A percentile compares a stretch with the other conserved stretches of the same genome.
These are phyloP conservation scores for Notothenia rossii DNA, from an alignment of 2,113 vertebrate species.

Conservation along the genomic window DNA sequence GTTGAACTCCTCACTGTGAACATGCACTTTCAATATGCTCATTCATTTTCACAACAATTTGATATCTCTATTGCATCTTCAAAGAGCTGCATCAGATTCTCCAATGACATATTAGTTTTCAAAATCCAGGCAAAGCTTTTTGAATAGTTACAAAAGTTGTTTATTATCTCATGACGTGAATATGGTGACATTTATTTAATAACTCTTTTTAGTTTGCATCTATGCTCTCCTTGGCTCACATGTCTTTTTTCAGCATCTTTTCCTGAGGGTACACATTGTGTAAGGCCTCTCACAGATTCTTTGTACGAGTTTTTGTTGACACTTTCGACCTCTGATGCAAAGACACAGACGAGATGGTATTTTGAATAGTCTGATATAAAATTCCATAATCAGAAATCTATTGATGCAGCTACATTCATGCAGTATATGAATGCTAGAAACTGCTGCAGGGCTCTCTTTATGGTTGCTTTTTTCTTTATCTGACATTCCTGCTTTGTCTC, in stretches of 20 bases:
- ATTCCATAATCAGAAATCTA: constrained; percentile 10
- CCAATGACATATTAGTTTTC: background rate
- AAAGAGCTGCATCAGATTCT: background rate
- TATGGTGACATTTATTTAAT: constrained; percentile 2
- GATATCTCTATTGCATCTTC: constrained; percentile 16
- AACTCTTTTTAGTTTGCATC: background rate
- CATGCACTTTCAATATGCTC: constrained; percentile 25
- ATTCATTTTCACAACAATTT: constrained; percentile 40
- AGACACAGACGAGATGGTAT: background rate
- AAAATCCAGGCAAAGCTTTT: background rate
- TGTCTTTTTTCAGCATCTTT: constrained; percentile 3
- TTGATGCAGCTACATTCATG: constrained; percentile 14
- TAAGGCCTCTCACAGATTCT: background rate
- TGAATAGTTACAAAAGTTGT: constrained; percentile 10
- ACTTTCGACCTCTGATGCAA: background rate
- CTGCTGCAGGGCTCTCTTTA: background rate
- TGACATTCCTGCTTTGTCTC: constrained; percentile 36
- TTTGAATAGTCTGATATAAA: background rate
- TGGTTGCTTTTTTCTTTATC: background rate
- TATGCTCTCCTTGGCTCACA: background rate
- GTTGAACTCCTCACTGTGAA: constrained; percentile 22
- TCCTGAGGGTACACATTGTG: background rate
- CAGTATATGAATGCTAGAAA: background rate
- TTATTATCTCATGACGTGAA: background rate
- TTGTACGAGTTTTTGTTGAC: background rate